Evolutionary conservation across 2,888 invertebrate species (phyloP).

Genomic region (Ochropacha duplaris): DNA sequence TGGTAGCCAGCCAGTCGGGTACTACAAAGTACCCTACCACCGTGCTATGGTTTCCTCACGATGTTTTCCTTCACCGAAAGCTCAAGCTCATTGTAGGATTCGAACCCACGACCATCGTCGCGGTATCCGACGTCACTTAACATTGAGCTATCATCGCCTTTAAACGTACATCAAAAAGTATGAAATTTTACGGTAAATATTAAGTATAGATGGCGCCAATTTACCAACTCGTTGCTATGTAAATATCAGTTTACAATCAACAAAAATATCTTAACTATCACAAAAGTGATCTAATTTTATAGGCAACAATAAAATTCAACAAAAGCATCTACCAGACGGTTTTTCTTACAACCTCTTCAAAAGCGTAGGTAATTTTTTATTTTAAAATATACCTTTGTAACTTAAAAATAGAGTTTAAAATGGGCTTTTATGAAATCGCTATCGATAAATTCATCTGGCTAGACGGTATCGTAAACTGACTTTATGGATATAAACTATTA

Average conservation of each 20-base stretch:
- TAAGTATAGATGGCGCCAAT: background rate
- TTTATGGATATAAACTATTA: conserved; percentile 61
- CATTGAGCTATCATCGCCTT: too few species aligned
- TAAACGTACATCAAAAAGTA: too few species aligned
- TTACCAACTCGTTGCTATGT: background rate
- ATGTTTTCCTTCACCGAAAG: too few species aligned
- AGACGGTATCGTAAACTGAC: conserved; percentile 61
- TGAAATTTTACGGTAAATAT: too few species aligned
- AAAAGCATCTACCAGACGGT: conserved; percentile 8
- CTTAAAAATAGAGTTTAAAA: background rate
- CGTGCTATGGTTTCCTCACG: too few species aligned
- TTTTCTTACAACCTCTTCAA: background rate
- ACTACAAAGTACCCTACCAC: too few species aligned
- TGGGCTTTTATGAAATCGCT: conserved; percentile 12
- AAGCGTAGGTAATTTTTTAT: conserved; percentile 16
- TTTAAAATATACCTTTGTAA: conserved; percentile 15
- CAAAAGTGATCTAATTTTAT: background rate
- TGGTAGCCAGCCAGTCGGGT: too few species aligned
- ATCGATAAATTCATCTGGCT: conserved; percentile 54
- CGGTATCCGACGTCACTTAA: too few species aligned
- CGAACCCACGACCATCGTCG: too few species aligned
- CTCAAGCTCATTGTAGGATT: too few species aligned
- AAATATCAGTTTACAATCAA: background rate
- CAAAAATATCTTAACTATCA: background rate
- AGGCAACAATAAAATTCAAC: conserved; percentile 7